Conservation (phyloP, 2,113 vertebrate species). For the Scortum barcoo region DNA sequence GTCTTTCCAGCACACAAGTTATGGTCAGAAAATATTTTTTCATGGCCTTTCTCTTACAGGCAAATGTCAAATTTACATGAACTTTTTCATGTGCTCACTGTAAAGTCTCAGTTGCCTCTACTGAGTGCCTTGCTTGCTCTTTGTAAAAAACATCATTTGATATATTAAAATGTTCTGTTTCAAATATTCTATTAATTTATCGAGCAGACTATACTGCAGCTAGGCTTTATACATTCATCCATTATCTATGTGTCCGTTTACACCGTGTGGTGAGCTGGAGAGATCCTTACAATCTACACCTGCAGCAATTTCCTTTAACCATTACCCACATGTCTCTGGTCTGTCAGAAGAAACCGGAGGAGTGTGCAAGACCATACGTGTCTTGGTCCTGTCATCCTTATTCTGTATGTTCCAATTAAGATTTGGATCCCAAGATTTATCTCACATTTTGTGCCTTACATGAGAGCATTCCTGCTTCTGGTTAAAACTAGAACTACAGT, state of each 20-base stretch:
- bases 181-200: no score
- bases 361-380: neutral
- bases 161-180: neutral
- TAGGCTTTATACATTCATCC: neutral
- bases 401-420: constrained; percentile 6
- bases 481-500: neutral
- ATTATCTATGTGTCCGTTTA: neutral
- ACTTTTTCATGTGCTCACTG: neutral
- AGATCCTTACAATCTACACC: neutral
- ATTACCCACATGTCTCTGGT: neutral
- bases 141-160: neutral
- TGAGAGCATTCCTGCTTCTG: neutral
- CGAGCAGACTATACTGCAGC: neutral
- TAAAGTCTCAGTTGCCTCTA: neutral
- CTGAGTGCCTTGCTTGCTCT: neutral
- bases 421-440: no score
- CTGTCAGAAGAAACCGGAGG: neutral
- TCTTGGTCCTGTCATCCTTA: neutral
- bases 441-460: neutral
- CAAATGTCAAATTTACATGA: neutral
- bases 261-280: neutral
- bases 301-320: neutral
- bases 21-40: neutral
- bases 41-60: neutral
- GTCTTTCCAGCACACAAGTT: neutral